Conservation (phyloP, 1,140 invertebrate genomes). For the Tyrophagus putrescentiae region DNA sequence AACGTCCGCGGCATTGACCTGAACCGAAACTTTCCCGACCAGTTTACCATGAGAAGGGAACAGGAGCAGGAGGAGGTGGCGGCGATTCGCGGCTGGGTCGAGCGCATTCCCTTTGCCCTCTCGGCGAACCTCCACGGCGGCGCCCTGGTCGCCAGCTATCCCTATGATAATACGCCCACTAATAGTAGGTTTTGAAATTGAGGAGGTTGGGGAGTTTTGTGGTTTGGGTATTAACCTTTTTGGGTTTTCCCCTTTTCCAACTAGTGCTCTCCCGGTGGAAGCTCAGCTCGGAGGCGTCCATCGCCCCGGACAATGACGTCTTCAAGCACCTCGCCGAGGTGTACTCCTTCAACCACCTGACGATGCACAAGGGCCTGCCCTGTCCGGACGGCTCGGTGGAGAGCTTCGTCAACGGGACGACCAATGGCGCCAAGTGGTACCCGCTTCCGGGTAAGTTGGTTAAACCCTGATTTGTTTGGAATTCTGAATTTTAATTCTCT, state of each 20-base stretch:
- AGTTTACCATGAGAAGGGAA: constrained; percentile 28
- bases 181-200: constrained; percentile 14
- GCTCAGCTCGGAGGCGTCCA: constrained; percentile 17
- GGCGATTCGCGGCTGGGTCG: constrained; percentile 36
- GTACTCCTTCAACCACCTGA: constrained; percentile 33
- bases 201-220: no score
- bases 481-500: not conserved
- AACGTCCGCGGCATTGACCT: constrained; percentile 35
- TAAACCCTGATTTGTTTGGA: not conserved
- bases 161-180: constrained; percentile 34
- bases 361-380: constrained; percentile 31
- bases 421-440: constrained; percentile 84
- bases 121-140: constrained; percentile 44
- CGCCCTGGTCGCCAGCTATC: constrained; percentile 42
- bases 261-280: constrained; percentile 21
- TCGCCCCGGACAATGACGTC: constrained; percentile 31
- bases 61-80: constrained; percentile 34
- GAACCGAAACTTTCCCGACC: constrained; percentile 38
- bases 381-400: constrained; percentile 36
- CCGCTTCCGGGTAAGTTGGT: constrained; percentile 52
- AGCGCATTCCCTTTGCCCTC: constrained; percentile 37
- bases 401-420: constrained; percentile 68
- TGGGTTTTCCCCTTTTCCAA: not conserved
- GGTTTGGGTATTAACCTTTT: not conserved
- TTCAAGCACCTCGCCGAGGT: constrained; percentile 30